These are phyloP conservation scores for Platalea minor DNA, from an alignment of 2,797 vertebrate species.

Conservation along the genomic window DNA sequence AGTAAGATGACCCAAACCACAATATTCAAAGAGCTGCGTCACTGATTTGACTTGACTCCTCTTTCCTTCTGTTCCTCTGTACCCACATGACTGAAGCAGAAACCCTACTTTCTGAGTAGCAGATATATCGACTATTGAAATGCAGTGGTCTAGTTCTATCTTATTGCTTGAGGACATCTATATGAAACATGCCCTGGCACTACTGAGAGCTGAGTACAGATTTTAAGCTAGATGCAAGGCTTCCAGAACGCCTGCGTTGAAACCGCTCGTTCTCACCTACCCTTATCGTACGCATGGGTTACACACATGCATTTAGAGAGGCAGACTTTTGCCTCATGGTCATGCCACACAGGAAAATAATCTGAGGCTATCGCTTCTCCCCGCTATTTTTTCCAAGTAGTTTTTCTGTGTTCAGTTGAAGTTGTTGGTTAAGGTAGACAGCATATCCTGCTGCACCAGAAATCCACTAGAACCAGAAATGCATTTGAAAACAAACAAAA, in stretches of 20 bases:
- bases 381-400: constrained; percentile 22
- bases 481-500: constrained; percentile 9
- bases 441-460: constrained; percentile 7
- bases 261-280: not conserved
- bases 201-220: not conserved
- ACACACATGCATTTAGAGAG: not conserved
- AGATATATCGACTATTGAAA: constrained; percentile 22
- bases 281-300: not conserved
- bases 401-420: constrained; percentile 64
- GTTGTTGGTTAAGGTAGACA: constrained; percentile 17
- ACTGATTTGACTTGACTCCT: not conserved
- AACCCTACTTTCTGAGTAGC: not conserved
- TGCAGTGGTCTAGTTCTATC: constrained; percentile 18
- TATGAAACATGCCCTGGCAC: not conserved
- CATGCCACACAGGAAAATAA: not conserved
- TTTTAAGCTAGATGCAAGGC: not conserved
- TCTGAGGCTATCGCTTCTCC: not conserved
- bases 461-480: constrained; percentile 38
- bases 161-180: constrained; percentile 37
- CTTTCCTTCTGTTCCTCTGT: not conserved
- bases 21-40: not conserved
- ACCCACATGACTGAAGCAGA: not conserved
- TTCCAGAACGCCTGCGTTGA: not conserved
- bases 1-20: constrained; percentile 40
- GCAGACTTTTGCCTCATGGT: not conserved